Evolutionary conservation across 2,113 vertebrate species (phyloP).

Genomic region (Ceyx margarethae): DNA sequence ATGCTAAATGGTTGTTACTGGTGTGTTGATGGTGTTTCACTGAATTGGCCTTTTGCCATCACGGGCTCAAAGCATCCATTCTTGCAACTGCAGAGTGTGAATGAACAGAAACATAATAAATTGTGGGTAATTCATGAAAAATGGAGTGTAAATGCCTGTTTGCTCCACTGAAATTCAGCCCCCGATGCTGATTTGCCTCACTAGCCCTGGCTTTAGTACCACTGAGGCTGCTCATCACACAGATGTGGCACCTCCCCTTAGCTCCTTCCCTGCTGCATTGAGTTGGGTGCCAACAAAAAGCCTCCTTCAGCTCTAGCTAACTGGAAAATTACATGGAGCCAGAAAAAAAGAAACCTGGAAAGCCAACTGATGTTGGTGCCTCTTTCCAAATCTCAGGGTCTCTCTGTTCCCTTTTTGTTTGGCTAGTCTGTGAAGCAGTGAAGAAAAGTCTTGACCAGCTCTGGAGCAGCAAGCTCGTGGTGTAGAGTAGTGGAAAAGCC

Average conservation of each 20-base stretch:
- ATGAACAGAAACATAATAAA: background rate
- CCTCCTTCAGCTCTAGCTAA: background rate
- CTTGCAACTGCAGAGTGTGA: background rate
- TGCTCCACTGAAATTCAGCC: background rate
- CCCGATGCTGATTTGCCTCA: background rate
- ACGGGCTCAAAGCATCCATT: background rate
- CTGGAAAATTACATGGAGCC: background rate
- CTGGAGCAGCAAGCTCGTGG: background rate
- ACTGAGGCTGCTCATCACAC: background rate
- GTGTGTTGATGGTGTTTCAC: background rate
- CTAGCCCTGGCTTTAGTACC: background rate
- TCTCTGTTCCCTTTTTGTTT: too few relatives aligned
- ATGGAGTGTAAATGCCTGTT: background rate
- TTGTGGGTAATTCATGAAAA: background rate
- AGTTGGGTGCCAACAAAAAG: background rate
- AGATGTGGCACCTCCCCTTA: background rate
- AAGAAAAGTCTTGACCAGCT: background rate
- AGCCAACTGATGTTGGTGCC: background rate
- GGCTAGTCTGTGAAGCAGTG: background rate
- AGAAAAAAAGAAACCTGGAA: background rate
- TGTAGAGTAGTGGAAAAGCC: background rate
- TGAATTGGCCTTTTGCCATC: background rate
- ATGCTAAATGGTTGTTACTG: background rate
- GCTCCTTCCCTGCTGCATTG: accelerated
- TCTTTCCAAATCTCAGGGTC: background rate